Percentiles rank a stretch among this genome's conserved stretches.
These are phyloP conservation scores for Dyspetes luteomarginatus DNA, from an alignment of 2,888 invertebrate species.

Conservation along the genomic window DNA sequence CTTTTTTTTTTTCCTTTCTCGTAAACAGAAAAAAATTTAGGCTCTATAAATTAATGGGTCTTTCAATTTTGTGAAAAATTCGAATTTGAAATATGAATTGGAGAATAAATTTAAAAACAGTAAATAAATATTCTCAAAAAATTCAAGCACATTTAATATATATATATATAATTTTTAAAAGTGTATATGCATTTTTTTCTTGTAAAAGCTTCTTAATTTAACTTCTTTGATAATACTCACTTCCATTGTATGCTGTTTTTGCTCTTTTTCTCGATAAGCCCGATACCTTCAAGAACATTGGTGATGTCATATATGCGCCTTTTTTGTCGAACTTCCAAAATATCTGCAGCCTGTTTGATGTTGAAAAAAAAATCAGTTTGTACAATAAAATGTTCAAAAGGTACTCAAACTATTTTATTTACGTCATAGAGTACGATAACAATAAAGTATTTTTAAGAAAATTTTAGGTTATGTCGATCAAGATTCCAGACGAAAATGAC, in stretches of 20 bases:
- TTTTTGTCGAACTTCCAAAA: slow-evolving; percentile 94
- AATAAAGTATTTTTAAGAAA: background rate
- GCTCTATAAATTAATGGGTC: no score
- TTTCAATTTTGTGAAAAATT: no score
- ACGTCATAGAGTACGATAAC: background rate
- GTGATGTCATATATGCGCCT: slow-evolving; percentile 97
- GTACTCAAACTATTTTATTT: background rate
- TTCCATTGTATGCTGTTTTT: slow-evolving; percentile 98
- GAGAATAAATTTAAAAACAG: no score
- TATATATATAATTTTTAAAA: no score
- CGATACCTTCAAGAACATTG: slow-evolving; percentile 96
- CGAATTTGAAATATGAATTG: no score
- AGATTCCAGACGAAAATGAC: background rate
- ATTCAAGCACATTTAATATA: no score
- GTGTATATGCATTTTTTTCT: no score
- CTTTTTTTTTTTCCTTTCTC: no score
- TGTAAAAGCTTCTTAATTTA: background rate
- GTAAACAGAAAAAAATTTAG: no score
- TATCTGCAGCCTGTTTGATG: slow-evolving; percentile 92
- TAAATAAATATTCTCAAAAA: no score
- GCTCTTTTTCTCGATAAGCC: slow-evolving; percentile 95
- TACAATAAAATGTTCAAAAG: no score
- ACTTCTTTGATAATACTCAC: slow-evolving; percentile 85
- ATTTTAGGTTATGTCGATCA: slow-evolving; percentile 9
- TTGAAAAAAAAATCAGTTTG: no score